phyloP scores from a whole-genome alignment of 2,113 vertebrate species.

The Protobothrops flavoviridis region DNA sequence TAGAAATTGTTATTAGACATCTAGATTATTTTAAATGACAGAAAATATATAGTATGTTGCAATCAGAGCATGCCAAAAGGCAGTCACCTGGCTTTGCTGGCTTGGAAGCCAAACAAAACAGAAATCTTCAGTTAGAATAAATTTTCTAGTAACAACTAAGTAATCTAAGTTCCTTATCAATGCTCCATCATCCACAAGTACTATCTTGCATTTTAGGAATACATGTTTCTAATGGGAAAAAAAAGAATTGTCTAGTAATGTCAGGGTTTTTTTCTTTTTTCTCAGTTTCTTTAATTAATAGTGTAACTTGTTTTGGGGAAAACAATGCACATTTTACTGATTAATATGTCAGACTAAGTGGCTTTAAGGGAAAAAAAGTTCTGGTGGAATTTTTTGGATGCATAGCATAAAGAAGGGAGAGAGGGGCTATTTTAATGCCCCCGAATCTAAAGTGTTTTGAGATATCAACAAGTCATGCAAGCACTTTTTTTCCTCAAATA shows the following conservation, averaged over 20 bases:
- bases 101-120: background rate
- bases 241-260: background rate
- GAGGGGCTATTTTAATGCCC: background rate
- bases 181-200: constrained; percentile 1
- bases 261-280: background rate
- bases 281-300: background rate
- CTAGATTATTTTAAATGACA: constrained; percentile 33
- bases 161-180: background rate
- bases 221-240: background rate
- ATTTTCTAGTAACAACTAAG: background rate
- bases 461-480: background rate
- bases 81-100: background rate
- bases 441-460: background rate
- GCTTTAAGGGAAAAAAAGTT: background rate
- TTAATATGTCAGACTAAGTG: background rate
- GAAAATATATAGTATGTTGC: background rate
- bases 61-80: background rate
- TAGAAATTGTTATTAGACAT: constrained; percentile 9
- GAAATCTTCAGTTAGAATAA: background rate
- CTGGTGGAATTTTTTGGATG: background rate
- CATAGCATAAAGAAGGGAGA: background rate
- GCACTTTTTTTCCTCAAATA: background rate
- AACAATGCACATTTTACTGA: background rate
- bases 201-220: background rate
- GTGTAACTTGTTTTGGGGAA: background rate